These are phyloP conservation scores for Furnarius figulus DNA, from an alignment of 2,113 vertebrate species.

Conservation along the genomic window DNA sequence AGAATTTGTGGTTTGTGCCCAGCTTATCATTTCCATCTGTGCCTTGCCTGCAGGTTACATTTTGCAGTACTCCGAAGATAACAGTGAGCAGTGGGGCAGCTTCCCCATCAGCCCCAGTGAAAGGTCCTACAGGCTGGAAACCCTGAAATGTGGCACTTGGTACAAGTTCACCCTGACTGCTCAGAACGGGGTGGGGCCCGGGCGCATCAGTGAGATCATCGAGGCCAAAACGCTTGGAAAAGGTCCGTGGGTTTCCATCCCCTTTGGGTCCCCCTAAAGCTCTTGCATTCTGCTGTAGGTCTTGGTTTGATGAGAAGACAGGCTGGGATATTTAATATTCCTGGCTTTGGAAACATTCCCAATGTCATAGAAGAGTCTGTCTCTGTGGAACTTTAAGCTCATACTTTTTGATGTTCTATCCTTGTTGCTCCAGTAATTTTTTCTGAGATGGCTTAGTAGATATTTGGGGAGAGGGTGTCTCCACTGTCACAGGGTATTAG, in stretches of 20 bases:
- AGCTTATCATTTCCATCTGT: neutral
- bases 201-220: conserved; percentile 98
- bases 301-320: neutral
- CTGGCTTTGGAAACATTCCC: neutral
- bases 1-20: neutral
- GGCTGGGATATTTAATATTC: neutral
- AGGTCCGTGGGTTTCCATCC: conserved; percentile 72
- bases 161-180: conserved; percentile 98
- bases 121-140: conserved; percentile 93
- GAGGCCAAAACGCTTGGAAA: conserved; percentile 97
- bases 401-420: fast-evolving
- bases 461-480: neutral
- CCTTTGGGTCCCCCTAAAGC: neutral
- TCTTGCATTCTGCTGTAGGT: neutral
- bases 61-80: conserved; percentile 96
- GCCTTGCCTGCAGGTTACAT: conserved; percentile 85
- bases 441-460: neutral
- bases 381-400: neutral
- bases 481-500: neutral
- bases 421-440: neutral
- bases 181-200: conserved; percentile 97
- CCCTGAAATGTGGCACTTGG: conserved; percentile 96
- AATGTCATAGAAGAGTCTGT: neutral
- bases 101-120: conserved; percentile 98
- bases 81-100: conserved; percentile 98